Conservation (phyloP, 2,113 vertebrate species). For the Sapajus apella region DNA sequence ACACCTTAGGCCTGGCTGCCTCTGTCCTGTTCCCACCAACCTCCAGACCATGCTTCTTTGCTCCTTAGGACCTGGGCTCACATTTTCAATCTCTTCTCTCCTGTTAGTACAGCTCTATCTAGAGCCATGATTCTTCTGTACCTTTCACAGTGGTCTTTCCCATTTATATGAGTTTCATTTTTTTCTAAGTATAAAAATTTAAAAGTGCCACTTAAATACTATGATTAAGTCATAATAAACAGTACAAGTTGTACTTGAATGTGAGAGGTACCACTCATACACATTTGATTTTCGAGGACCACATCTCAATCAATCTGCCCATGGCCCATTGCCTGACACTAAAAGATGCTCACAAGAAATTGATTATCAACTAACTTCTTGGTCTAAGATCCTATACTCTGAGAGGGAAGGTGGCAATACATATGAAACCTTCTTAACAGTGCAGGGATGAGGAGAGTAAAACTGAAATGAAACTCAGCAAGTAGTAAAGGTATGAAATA, state of each 20-base stretch:
- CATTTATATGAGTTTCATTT: not conserved
- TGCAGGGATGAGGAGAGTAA: not conserved
- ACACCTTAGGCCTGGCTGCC: not conserved
- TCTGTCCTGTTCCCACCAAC: not conserved
- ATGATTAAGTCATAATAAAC: not conserved
- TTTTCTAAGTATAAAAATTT: not conserved
- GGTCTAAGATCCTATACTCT: conserved; percentile 32
- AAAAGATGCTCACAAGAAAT: not conserved
- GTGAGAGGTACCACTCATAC: not conserved
- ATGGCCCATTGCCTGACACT: not conserved
- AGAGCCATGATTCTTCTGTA: not conserved
- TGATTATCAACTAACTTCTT: conserved; percentile 36
- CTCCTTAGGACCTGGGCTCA: not conserved
- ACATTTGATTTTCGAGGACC: not conserved
- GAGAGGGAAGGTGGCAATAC: not conserved
- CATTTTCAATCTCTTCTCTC: not conserved
- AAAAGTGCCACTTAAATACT: conserved; percentile 31
- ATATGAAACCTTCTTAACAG: not conserved
- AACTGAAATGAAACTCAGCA: conserved; percentile 12
- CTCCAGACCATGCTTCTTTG: not conserved
- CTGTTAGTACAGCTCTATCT: not conserved
- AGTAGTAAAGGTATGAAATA: not conserved
- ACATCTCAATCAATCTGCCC: not conserved
- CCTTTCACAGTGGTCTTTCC: not conserved
- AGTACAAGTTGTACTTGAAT: not conserved